Base-by-base conservation (phyloP, 2,113 vertebrate species). In the Bungarus multicinctus region DNA sequence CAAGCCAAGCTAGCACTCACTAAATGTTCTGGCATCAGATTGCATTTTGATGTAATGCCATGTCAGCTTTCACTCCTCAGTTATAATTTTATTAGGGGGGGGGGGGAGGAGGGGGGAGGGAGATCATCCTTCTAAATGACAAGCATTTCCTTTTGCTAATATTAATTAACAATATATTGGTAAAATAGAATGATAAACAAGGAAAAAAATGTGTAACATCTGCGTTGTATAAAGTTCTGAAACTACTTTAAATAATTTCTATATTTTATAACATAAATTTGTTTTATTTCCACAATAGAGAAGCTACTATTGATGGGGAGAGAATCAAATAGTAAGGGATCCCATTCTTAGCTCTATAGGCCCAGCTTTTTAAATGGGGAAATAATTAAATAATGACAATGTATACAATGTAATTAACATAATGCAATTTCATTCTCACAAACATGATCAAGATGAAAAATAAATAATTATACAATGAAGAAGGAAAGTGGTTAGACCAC, bases 21-120 rank as follows among this genome's bases (percentile, higher is more conserved):
- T 94, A 94, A 94, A 94, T 95, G 95, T 95, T 97, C 96, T 95
- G 95, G 96, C 96, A 96, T 94, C 69, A 94, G 93, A 86, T 52
- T 4, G 91, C 85, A 94, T 95, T 96, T 95, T 95, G 94, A 95
- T 94, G 90, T 94, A 94, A 90, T 97, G 97, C 97, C 95, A 95
- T 0, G 88, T 97, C 97, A 97, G 98, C 97, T 95, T 93, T 94
- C 87, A 58, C 91, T 89, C 93, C 94, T 47, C 88, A 89, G 81
- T 93, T 91, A 93, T 94, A 92, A 93, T 92, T 89, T 92, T 95
- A 94, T 93, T 14, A 94, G 90, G 93, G 93, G 95, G 89, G 90
- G 94, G 97, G 25, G 8, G 25, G 12, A 23, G 2, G 57, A 10
- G 25, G 93, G 92, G 25, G 93, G 92, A 92, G 93, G 16, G 30